A percentile compares a stretch with the other conserved stretches of the same genome.
phyloP scores from a whole-genome alignment of 2,113 vertebrate species.

The Mionectes macconnelli region DNA sequence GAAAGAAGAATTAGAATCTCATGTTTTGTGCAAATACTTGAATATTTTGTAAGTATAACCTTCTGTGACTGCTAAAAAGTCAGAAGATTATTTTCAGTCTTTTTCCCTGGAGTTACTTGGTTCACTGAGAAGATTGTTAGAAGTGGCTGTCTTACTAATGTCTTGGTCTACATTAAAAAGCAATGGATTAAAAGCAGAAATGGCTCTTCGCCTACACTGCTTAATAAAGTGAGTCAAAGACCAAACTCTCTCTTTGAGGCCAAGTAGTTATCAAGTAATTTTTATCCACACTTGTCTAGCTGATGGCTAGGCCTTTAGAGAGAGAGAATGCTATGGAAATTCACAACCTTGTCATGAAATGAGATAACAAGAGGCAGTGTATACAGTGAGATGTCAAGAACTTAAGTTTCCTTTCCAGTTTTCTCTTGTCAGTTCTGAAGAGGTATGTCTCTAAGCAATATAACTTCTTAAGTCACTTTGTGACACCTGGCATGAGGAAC shows the following conservation, averaged over 20 bases:
- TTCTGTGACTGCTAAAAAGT: background rate
- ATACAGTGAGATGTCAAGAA: background rate
- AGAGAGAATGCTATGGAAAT: background rate
- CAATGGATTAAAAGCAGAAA: conserved; percentile 22
- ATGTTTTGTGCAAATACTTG: background rate
- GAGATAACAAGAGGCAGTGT: background rate
- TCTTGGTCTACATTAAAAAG: background rate
- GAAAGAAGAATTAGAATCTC: conserved; percentile 9
- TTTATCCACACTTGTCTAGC: conserved; percentile 1
- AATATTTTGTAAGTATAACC: conserved; percentile 6
- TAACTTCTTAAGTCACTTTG: background rate
- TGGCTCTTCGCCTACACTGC: background rate
- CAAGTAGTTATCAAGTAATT: conserved; percentile 26
- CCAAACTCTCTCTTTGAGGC: background rate
- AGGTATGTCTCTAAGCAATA: background rate
- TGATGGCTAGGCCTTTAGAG: background rate
- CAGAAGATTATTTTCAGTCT: conserved; percentile 2
- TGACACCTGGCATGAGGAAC: background rate
- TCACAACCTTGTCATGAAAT: background rate
- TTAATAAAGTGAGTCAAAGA: conserved; percentile 33
- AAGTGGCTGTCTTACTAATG: background rate
- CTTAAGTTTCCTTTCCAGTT: background rate
- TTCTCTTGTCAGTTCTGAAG: background rate
- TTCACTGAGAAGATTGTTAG: background rate
- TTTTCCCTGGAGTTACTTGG: background rate